These are phyloP conservation scores for Alcedo quadribrachys DNA, from an alignment of 2,797 vertebrate genomes.

Conservation along the genomic window DNA sequence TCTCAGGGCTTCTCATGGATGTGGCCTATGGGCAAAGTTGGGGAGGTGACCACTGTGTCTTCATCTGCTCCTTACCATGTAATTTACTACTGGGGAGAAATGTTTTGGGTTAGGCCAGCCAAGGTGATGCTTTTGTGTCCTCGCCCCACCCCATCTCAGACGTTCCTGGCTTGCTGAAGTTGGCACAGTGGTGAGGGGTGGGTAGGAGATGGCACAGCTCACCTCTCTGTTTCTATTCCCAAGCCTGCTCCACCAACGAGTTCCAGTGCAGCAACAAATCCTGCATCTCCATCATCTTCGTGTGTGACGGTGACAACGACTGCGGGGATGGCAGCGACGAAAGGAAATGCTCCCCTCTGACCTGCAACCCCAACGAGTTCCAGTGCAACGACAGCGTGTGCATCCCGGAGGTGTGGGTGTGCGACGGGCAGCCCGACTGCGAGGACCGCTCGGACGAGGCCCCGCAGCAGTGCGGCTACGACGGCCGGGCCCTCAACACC, in stretches of 20 bases:
- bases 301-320: constrained; percentile 92
- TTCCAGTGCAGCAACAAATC: constrained; percentile 89
- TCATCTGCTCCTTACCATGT: neutral
- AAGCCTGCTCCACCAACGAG: constrained; percentile 89
- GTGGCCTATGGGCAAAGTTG: neutral
- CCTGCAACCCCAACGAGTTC: constrained; percentile 90
- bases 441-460: constrained; percentile 91
- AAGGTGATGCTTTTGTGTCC: neutral
- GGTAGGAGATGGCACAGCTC: neutral
- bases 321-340: constrained; percentile 94
- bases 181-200: neutral
- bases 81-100: neutral
- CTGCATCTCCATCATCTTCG: constrained; percentile 88
- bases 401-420: constrained; percentile 94
- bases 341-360: constrained; percentile 86
- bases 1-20: neutral
- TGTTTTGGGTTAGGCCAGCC: neutral
- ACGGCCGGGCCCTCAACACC: constrained; percentile 80
- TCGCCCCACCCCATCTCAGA: neutral
- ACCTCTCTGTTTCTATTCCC: constrained; percentile 55
- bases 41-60: neutral
- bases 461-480: constrained; percentile 84
- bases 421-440: constrained; percentile 94
- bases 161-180: neutral
- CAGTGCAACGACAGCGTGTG: constrained; percentile 92